phyloP scores from a whole-genome alignment of 2,113 vertebrate genomes.

The Lepisosteus oculatus region DNA sequence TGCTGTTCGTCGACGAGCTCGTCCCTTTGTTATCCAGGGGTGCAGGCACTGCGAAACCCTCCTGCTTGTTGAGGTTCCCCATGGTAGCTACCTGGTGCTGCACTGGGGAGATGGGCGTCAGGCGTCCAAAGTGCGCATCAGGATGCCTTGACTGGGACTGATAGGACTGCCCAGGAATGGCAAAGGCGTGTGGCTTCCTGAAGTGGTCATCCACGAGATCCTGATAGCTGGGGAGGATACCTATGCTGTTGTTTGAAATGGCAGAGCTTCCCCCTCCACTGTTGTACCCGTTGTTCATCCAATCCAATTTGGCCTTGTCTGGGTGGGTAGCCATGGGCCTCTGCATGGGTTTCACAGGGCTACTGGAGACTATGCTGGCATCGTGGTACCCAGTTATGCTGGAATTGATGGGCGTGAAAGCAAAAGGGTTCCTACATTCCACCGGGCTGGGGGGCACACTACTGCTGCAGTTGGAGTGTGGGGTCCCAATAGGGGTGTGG shows the following conservation, averaged over 20 bases:
- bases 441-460: slow-evolving; percentile 92
- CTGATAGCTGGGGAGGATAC: slow-evolving; percentile 89
- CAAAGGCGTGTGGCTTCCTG: slow-evolving; percentile 94
- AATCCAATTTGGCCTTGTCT: slow-evolving; percentile 93
- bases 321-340: slow-evolving; percentile 96
- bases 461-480: slow-evolving; percentile 94
- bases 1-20: slow-evolving; percentile 61
- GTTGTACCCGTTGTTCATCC: slow-evolving; percentile 92
- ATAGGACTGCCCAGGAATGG: slow-evolving; percentile 88
- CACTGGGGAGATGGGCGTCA: slow-evolving; percentile 92
- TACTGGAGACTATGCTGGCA: slow-evolving; percentile 85
- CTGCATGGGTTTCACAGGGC: slow-evolving; percentile 96
- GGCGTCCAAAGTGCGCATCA: slow-evolving; percentile 81
- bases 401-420: slow-evolving; percentile 95
- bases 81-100: slow-evolving; percentile 80
- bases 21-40: slow-evolving; percentile 86
- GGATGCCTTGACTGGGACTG: slow-evolving; percentile 83
- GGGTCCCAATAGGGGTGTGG: slow-evolving; percentile 89
- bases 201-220: slow-evolving; percentile 94
- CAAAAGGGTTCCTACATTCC: slow-evolving; percentile 95
- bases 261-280: slow-evolving; percentile 60
- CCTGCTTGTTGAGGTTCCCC: slow-evolving; percentile 79
- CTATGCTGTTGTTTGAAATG: slow-evolving; percentile 66
- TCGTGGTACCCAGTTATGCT: slow-evolving; percentile 87
- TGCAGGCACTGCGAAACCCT: slow-evolving; percentile 94